phyloP scores from a whole-genome alignment of 2,888 invertebrate genomes.

The Trichopoda pennipes region DNA sequence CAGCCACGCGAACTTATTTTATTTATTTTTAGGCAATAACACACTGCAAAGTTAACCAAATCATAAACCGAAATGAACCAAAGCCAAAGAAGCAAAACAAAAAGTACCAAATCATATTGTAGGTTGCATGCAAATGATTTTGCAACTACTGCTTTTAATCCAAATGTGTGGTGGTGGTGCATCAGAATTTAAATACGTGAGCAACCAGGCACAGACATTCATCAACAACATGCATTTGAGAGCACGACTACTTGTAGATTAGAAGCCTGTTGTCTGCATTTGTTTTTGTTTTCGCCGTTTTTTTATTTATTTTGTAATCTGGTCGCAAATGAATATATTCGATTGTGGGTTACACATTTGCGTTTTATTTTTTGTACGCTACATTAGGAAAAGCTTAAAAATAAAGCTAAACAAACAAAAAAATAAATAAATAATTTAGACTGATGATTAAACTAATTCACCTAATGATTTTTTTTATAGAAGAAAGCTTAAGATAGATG shows the following conservation, averaged over 20 bases:
- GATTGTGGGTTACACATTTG: slow-evolving; percentile 40
- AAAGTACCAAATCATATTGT: slow-evolving; percentile 5
- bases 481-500: no score
- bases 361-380: background rate
- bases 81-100: slow-evolving; percentile 4
- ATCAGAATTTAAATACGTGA: slow-evolving; percentile 54
- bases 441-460: no score
- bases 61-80: slow-evolving; percentile 27
- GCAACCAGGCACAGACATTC: slow-evolving; percentile 30
- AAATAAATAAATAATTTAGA: no score
- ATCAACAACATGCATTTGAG: slow-evolving; percentile 19
- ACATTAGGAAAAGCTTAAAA: background rate
- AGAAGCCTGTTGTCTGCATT: slow-evolving; percentile 17
- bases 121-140: slow-evolving; percentile 63
- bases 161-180: slow-evolving; percentile 43
- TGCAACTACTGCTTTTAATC: slow-evolving; percentile 55
- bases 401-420: no score
- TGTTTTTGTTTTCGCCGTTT: no score
- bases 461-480: no score
- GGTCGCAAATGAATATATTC: slow-evolving; percentile 39
- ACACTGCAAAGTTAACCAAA: slow-evolving; percentile 35
- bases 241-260: slow-evolving; percentile 57
- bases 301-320: background rate
- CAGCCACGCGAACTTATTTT: slow-evolving; percentile 39
- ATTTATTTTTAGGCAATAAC: slow-evolving; percentile 35